Base-by-base conservation (phyloP, 2,113 vertebrate genomes). In the Strigops habroptila region DNA sequence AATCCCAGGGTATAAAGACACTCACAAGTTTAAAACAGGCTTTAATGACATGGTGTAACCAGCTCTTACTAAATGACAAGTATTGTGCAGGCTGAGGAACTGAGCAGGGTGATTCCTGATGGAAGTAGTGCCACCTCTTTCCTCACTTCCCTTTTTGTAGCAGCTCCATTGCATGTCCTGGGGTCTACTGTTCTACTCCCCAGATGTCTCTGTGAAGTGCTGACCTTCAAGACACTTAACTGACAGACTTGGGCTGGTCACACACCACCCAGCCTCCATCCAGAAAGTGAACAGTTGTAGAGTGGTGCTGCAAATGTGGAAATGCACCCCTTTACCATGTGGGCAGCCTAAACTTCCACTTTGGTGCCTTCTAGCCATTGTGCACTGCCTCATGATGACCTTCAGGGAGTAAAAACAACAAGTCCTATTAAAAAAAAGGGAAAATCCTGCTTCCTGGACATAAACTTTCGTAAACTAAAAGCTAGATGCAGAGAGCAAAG, bases 181-280 rank as follows among this genome's bases (percentile, higher is more conserved):
- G 27, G 33, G 14, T 85, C 46, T 23, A 44, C 14, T 10, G 3
- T n/a, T 85, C 25, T 10, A 9, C 5, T 88, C 4, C 5, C 4
- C 16, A 64, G 21, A 51, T 24, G 10, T 30, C 4, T 67, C 22
- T 78, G 24, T 15, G 43, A 73, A 64, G 15, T 60, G 15, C 7
- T 2, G 3, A 8, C 4, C 21, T 39, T 64, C 2, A 1, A 10
- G 17, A 60, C 1, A 0, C 39, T 79, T 85, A 35, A 23, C 21
- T 53, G 22, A 13, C 7, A 55, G 14, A 33, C 12, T 6, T 52
- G 7, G 12, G 7, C 31, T 62, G 63, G 5, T 53, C 41, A 55
- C 35, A n/a, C 17, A 71, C 4, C 18, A 23, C 37, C 62, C 1
- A 25, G 18, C 12, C 14, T 82, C 33, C 22, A 44, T 11, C 5